Conservation (phyloP, 2,888 invertebrate species). For the Tryphoninae sp. region DNA sequence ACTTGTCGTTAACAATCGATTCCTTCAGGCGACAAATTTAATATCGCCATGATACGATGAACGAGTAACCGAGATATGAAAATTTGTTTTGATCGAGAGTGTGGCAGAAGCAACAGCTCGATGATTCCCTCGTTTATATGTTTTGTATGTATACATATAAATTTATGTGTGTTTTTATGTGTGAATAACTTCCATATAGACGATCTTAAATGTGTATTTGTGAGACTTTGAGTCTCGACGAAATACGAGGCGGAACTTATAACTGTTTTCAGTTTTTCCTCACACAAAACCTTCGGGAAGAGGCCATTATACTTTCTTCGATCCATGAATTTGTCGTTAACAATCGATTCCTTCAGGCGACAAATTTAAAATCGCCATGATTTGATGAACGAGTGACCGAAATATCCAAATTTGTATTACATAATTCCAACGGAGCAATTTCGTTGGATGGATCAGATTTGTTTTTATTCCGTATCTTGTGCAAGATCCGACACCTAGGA, state of each 20-base stretch:
- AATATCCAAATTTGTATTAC: not conserved
- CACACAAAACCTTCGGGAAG: slow-evolving; percentile 37
- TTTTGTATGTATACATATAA: not conserved
- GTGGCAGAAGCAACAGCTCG: slow-evolving; percentile 31
- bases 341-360: not conserved
- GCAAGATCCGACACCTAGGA: not conserved
- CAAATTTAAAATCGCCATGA: too few species aligned
- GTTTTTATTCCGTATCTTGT: too few species aligned
- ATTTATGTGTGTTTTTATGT: not conserved
- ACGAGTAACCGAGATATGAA: not conserved
- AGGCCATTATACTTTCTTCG: slow-evolving; percentile 14
- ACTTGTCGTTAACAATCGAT: slow-evolving; percentile 2
- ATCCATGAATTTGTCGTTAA: slow-evolving; percentile 6
- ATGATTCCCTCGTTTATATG: slow-evolving; percentile 54
- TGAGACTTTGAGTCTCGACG: slow-evolving; percentile 1
- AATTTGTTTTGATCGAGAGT: slow-evolving; percentile 25
- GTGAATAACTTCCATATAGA: not conserved
- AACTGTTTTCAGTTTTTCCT: slow-evolving; percentile 23
- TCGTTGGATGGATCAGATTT: not conserved
- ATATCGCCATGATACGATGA: too few species aligned
- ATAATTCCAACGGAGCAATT: not conserved
- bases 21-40: not conserved
- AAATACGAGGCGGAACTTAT: slow-evolving; percentile 10
- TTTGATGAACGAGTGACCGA: not conserved
- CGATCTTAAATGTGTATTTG: not conserved